Base-by-base conservation (phyloP, 2,113 vertebrate species). In the Nibea albiflora region DNA sequence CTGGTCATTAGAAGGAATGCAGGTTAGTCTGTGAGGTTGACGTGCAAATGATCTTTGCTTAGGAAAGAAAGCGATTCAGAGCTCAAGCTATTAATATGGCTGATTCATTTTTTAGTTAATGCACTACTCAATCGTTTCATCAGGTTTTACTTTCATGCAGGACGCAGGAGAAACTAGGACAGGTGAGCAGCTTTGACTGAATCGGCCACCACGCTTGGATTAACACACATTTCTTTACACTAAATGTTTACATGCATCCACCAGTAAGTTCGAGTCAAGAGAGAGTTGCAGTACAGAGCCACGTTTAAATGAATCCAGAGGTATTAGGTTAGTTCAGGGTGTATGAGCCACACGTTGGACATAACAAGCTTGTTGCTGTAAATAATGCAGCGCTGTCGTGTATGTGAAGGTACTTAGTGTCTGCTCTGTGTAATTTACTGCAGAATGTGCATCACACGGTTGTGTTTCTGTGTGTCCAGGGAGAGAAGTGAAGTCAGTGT, bases 401-500 rank as follows among this genome's bases (percentile, higher is more conserved):
- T 56, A 63, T 71, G 54, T 70, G 39, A 54, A 72, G 71, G 72
- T 52, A n/a, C 26, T 24, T 19, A 2, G 58, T 28, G 20, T 84
- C 69, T 14, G 35, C 60, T 73, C 56, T 62, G 11, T 62, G 68
- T 78, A 22, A 81, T 66, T 62, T 22, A 77, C 67, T 46, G 12
- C 44, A 46, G 11, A 46, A 46, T 14, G 44, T 46, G 44, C 44
- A 46, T 11, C 44, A 12, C 44, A 46, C 11, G 12, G 44, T 4
- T 70, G 76, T 50, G 64, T 68, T 10, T 63, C 11, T 64, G 72
- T 24, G 76, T 63, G 57, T 72, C 28, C 49, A 73, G 53, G 20
- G 44, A 62, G 61, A 50, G 76, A 1, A 66, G 63, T 89, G 76
- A 85, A 50, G 71, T 92, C 87, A 90, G 81, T 68, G 35, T 89